Conservation (phyloP, 2,888 invertebrate genomes). For the Pteria penguin region DNA sequence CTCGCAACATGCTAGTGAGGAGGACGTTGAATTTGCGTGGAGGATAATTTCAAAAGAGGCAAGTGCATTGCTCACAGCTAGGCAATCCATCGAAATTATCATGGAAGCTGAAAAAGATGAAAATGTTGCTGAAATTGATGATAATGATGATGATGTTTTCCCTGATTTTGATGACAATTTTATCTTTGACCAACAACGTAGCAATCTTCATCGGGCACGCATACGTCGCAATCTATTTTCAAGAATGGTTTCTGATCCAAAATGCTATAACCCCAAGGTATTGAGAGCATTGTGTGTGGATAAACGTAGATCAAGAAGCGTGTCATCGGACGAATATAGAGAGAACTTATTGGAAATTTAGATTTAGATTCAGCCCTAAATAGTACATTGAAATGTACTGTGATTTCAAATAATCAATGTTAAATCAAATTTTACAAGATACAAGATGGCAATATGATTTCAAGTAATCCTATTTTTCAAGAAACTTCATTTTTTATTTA, state of each 20-base stretch:
- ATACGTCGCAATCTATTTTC: conserved; percentile 76
- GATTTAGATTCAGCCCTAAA: too few species aligned
- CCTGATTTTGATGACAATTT: conserved; percentile 66
- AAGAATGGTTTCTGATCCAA: conserved; percentile 79
- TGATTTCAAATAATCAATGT: too few species aligned
- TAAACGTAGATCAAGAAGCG: conserved; percentile 49
- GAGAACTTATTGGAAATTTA: too few species aligned
- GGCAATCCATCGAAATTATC: conserved; percentile 47
- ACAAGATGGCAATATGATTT: too few species aligned
- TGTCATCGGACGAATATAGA: conserved; percentile 44
- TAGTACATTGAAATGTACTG: too few species aligned
- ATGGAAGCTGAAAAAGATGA: conserved; percentile 46
- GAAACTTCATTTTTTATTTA: too few species aligned
- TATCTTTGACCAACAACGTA: conserved; percentile 69
- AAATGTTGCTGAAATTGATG: conserved; percentile 61
- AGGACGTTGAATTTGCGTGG: conserved; percentile 84
- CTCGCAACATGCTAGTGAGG: conserved; percentile 91
- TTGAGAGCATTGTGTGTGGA: conserved; percentile 77
- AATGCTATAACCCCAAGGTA: conserved; percentile 77
- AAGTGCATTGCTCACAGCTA: conserved; percentile 48
- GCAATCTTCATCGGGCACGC: conserved; percentile 63
- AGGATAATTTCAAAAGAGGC: conserved; percentile 68
- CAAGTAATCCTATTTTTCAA: too few species aligned
- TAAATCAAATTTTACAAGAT: too few species aligned
- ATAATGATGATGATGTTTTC: conserved; percentile 68